Evolutionary conservation across 2,888 invertebrate species (phyloP), one percentile per base, ranked within the genome.

Genomic region (Clostera curtula): DNA sequence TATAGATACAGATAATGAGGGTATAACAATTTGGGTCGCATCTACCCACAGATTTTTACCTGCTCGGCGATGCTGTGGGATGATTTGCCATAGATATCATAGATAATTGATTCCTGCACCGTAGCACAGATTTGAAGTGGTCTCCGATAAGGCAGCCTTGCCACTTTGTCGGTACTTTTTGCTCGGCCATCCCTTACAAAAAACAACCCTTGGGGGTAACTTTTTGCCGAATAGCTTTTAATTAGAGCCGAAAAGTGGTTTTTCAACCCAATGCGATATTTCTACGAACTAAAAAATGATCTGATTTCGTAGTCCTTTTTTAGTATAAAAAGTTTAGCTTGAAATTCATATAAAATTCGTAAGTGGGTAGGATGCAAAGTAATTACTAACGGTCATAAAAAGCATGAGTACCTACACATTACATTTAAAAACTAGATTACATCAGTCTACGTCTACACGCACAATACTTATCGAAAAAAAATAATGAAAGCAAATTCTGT

Each of bases 161-260:
- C 34, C 31, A 45, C 72, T 82, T 82, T 80, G 82, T 74, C 79
- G 80, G 80, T 51, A 59, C 53, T 75, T 79, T 76, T 76, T 74
- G 57, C 47, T n/a, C n/a, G n/a, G n/a, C 40, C 43, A 57, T 47
- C 61, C 53, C 47, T 40, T 32, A 64, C 62, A 65, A 73, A 71
- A 68, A 53, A 63, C 67, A 64, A 65, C 77, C 73, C 69, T 59
- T 39, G 54, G 62, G n/a, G n/a, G 63, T 53, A 55, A 36, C 70
- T 80, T 80, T 82, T 80, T 76, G 70, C 62, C 43, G 48, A 61
- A 49, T 38, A 45, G 65, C 68, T 71, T 75, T 77, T 77, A 80
- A 83, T 82, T 83, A 82, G 72, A 53, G 49, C 44, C 45, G 40
- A 47, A 49, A 41, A 36, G 46, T 40, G 49, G 48, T 49, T 51